Conservation (phyloP, 2,113 vertebrate species). For the Dromiciops gliroides region DNA sequence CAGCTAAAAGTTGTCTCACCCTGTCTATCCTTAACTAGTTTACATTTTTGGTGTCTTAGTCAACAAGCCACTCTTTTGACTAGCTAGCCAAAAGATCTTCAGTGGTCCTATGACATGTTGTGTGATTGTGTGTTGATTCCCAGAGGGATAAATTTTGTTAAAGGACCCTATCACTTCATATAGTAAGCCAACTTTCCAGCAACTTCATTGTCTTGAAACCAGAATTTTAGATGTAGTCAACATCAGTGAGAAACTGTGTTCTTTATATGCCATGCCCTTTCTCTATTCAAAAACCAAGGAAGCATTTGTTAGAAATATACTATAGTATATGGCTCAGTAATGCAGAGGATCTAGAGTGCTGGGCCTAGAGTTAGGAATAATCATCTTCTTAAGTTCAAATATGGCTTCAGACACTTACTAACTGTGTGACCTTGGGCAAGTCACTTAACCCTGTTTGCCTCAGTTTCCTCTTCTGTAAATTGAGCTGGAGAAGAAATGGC, state of each 20-base stretch:
- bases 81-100: not conserved
- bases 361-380: not conserved
- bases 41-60: not conserved
- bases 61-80: not conserved
- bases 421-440: not conserved
- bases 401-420: not conserved
- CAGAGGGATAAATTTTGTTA: not conserved
- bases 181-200: not conserved
- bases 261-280: not conserved
- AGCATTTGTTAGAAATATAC: conserved; percentile 15
- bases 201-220: not conserved
- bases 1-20: not conserved
- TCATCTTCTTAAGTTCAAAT: not conserved
- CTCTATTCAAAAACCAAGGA: not conserved
- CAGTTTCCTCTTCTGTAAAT: not conserved
- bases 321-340: not conserved
- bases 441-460: not conserved
- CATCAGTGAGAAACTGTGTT: not conserved
- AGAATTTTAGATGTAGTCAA: not conserved
- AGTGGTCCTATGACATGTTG: not conserved
- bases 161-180: not conserved
- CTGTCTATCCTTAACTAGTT: not conserved
- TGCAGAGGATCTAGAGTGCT: not conserved
- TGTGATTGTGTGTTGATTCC: not conserved
- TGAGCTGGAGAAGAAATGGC: not conserved